Percentiles rank a stretch among this genome's conserved stretches.
phyloP scores from a whole-genome alignment of 2,888 invertebrate genomes.

The Sycophila texana region DNA sequence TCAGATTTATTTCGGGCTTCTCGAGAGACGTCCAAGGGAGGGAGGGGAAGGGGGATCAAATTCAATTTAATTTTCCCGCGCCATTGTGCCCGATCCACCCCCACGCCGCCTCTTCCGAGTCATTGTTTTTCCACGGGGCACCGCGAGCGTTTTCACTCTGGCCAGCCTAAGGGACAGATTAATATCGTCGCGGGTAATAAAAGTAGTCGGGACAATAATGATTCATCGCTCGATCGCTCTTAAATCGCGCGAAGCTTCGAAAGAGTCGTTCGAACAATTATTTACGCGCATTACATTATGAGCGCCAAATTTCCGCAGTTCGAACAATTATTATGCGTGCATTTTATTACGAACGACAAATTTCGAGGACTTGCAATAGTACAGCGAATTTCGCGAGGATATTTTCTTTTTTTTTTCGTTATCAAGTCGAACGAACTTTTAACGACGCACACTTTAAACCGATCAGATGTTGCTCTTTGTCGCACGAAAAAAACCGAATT shows the following conservation, averaged over 20 bases:
- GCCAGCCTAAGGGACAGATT: slow-evolving; percentile 30
- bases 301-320: neutral
- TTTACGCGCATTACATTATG: no score
- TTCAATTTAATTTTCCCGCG: slow-evolving; percentile 70
- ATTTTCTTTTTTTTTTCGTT: no score
- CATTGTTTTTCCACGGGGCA: slow-evolving; percentile 20
- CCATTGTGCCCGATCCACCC: slow-evolving; percentile 49
- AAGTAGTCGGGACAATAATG: slow-evolving; percentile 42
- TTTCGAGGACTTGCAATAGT: neutral
- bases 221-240: slow-evolving; percentile 17
- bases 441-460: neutral
- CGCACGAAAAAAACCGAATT: neutral
- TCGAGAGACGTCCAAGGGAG: slow-evolving; percentile 48
- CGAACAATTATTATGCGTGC: neutral
- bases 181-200: slow-evolving; percentile 43
- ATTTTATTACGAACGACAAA: neutral
- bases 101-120: slow-evolving; percentile 1
- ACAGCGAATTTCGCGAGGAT: no score
- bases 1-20: slow-evolving; percentile 70
- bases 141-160: slow-evolving; percentile 32
- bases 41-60: slow-evolving; percentile 59
- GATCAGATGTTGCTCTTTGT: neutral
- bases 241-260: neutral
- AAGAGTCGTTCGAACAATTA: neutral
- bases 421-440: neutral